phyloP scores from a whole-genome alignment of 2,113 vertebrate genomes.

The Myotis yumanensis region DNA sequence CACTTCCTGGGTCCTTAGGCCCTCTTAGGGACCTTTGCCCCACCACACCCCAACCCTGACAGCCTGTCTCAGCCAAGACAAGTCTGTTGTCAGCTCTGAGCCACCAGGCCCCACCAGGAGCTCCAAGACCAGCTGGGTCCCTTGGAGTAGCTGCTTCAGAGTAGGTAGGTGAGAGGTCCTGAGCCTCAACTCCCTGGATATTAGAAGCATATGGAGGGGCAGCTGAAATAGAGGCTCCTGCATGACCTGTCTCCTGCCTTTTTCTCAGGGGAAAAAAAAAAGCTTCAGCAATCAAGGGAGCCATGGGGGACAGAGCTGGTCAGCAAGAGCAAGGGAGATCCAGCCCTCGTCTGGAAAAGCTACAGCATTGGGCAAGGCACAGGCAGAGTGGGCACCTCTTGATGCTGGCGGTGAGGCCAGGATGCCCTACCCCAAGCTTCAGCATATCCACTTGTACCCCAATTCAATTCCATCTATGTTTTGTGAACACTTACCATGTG shows the following conservation, averaged over 20 bases:
- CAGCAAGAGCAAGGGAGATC: not conserved
- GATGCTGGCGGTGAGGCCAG: constrained; percentile 72
- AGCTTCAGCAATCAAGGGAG: not conserved
- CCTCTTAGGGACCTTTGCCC: constrained; percentile 66
- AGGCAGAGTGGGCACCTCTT: constrained; percentile 61
- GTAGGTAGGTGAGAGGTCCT: constrained; percentile 63
- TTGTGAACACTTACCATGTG: not conserved
- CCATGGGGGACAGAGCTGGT: constrained; percentile 59
- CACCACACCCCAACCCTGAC: constrained; percentile 57
- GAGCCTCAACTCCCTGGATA: not conserved
- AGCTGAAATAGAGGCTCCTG: not conserved
- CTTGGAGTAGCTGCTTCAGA: constrained; percentile 52
- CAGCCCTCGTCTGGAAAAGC: constrained; percentile 62
- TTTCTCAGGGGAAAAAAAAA: constrained; percentile 18
- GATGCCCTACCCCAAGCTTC: not conserved
- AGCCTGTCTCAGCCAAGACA: constrained; percentile 42
- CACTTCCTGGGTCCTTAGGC: constrained; percentile 58
- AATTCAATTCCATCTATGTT: constrained; percentile 8
- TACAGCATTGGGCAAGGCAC: constrained; percentile 70
- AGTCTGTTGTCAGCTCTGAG: constrained; percentile 39
- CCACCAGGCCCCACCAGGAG: not conserved
- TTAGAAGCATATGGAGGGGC: not conserved
- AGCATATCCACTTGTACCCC: not conserved
- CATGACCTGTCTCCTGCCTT: not conserved
- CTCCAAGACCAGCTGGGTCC: not conserved